Base-by-base conservation (phyloP, 1,140 invertebrate genomes). In the Prorops nasuta region DNA sequence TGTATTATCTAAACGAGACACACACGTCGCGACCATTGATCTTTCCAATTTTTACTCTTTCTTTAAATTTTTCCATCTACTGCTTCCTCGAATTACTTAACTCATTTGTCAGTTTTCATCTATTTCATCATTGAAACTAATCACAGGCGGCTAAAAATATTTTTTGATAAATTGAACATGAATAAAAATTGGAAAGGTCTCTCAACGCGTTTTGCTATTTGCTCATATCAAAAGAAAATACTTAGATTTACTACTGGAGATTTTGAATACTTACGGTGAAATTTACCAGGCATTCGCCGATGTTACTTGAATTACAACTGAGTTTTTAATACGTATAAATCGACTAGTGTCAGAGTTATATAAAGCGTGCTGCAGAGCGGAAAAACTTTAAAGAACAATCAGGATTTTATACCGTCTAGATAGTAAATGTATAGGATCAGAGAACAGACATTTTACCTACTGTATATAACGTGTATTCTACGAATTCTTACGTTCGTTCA, bases 201-300 rank as follows among this genome's bases (percentile, higher is more conserved):
- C n/a, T n/a, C n/a, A 65, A 70, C 43, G 55, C 45, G 60, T 66
- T 69, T 69, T 66, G 67, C 58, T 56, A 70, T 64, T 70, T 69
- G 66, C 70, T 71, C 70, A 72, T 72, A 72, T 71, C 69, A 72
- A 69, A n/a, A n/a, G n/a, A n/a, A n/a, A n/a, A 64, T 39, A 51
- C 51, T 54, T 56, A 67, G 56, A 52, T 54, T 58, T 63, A 54
- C 53, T 32, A 46, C 35, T n/a, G n/a, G n/a, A n/a, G 4, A 28
- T 49, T 40, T 55, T 35, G 41, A 60, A 49, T 41, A 58, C 45
- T 60, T 58, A 47, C 40, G 55, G 37, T 50, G 10, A 10, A 37
- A 9, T 14, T 37, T 3, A 16, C 36, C 14, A 37, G 17, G 14
- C 17, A 9, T 18, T 18, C 9, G 36, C 10, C 15, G 15, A 37